Evolutionary conservation across 1,140 invertebrate genomes (phyloP).

Genomic region (Wasmannia auropunctata): DNA sequence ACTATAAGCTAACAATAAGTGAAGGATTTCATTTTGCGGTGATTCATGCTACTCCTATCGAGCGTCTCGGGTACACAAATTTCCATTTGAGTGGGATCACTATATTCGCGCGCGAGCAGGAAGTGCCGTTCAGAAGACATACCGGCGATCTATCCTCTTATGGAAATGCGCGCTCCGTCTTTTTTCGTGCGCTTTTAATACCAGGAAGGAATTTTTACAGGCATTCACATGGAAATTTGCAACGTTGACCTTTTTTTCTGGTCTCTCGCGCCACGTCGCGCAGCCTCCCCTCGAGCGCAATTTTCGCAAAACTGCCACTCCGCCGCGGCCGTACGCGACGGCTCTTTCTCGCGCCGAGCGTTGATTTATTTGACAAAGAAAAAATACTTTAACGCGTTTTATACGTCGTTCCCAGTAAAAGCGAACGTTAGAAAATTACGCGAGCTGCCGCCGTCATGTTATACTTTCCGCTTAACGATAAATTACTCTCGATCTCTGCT

Average conservation of each 20-base stretch:
- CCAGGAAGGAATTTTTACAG: slow-evolving; percentile 26
- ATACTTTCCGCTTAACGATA: slow-evolving; percentile 11
- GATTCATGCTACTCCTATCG: slow-evolving; percentile 4
- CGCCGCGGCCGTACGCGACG: neutral
- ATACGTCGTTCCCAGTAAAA: neutral
- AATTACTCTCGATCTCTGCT: slow-evolving; percentile 31
- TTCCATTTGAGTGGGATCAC: slow-evolving; percentile 10
- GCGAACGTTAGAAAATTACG: slow-evolving; percentile 13
- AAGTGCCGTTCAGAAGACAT: neutral
- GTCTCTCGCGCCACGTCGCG: neutral
- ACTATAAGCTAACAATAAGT: neutral
- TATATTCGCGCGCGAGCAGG: neutral
- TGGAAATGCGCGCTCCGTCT: slow-evolving; percentile 15
- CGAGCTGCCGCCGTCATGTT: neutral
- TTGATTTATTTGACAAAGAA: slow-evolving; percentile 55
- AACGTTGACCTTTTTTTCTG: slow-evolving; percentile 36
- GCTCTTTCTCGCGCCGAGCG: neutral
- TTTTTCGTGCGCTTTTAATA: slow-evolving; percentile 40
- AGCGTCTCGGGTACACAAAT: neutral
- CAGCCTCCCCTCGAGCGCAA: slow-evolving; percentile 7
- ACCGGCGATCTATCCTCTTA: slow-evolving; percentile 29
- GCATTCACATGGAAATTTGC: slow-evolving; percentile 58
- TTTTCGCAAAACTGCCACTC: slow-evolving; percentile 54
- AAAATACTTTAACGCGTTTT: slow-evolving; percentile 42
- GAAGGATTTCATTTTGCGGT: neutral